Evolutionary conservation across 2,888 invertebrate species (phyloP).

Genomic region (Pilophorus perplexus): DNA sequence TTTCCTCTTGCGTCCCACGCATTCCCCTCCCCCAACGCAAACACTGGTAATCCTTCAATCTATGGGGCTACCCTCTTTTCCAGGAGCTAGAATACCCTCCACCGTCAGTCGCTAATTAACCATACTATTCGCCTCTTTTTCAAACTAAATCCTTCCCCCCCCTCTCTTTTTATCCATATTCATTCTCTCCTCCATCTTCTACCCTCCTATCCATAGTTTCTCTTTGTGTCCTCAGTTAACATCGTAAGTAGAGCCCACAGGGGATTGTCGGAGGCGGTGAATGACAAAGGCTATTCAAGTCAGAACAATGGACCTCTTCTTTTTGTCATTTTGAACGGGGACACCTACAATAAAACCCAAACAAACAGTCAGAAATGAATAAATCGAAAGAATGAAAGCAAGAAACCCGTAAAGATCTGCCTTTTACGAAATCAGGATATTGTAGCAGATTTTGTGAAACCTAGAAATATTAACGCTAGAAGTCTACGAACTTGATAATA

Average conservation of each 20-base stretch:
- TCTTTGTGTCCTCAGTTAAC: conserved; percentile 6
- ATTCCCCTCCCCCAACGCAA: conserved; percentile 23
- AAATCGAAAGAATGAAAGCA: too few relatives aligned
- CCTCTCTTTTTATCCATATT: conserved; percentile 6
- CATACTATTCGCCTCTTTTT: conserved; percentile 1
- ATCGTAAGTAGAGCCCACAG: conserved; percentile 5
- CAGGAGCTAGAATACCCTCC: conserved; percentile 5
- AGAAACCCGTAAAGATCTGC: not conserved
- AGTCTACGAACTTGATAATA: too few relatives aligned
- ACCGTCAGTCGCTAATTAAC: conserved; percentile 24
- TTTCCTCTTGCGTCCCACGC: conserved; percentile 41
- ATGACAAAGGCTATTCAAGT: conserved; percentile 29
- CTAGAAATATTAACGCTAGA: too few relatives aligned
- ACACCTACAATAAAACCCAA: conserved; percentile 1
- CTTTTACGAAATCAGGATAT: too few relatives aligned
- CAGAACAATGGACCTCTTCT: conserved; percentile 16
- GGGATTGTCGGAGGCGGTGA: conserved; percentile 22
- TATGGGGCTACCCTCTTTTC: conserved; percentile 22
- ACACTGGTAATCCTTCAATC: conserved; percentile 40
- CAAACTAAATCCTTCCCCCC: not conserved
- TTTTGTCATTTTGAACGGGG: conserved; percentile 3
- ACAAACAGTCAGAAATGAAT: too few relatives aligned
- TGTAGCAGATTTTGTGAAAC: too few relatives aligned
- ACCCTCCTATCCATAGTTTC: not conserved
- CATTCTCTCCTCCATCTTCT: not conserved